Evolutionary conservation across 2,888 invertebrate species (phyloP).

Genomic region (Schizaphis graminum): DNA sequence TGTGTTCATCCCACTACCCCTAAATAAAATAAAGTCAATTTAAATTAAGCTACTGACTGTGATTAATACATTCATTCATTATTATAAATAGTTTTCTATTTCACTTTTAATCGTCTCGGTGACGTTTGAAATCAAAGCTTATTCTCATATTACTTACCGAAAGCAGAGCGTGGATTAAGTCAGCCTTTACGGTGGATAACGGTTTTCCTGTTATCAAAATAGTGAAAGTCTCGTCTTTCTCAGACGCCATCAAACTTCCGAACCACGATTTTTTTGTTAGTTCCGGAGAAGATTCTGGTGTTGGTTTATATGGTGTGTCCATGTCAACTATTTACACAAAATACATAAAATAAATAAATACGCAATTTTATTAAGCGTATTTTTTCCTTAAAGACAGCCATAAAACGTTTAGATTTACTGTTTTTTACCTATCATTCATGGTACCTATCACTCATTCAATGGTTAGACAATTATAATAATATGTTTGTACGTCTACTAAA

Average conservation of each 20-base stretch:
- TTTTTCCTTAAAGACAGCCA: not conserved
- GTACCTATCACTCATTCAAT: not conserved
- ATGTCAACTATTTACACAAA: slow-evolving; percentile 36
- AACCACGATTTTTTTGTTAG: slow-evolving; percentile 99
- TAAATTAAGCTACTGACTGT: not conserved
- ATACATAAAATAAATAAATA: not conserved
- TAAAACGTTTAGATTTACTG: not conserved
- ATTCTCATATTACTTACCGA: slow-evolving; percentile 81
- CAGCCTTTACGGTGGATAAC: slow-evolving; percentile 96
- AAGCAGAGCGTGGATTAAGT: slow-evolving; percentile 97
- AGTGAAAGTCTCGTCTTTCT: slow-evolving; percentile 97
- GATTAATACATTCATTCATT: not conserved
- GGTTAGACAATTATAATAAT: not conserved
- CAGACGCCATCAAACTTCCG: slow-evolving; percentile 96
- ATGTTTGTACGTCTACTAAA: not conserved
- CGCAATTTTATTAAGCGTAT: not conserved
- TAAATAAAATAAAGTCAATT: not conserved
- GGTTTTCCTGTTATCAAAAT: slow-evolving; percentile 97
- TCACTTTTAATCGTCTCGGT: not conserved
- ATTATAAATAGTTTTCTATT: not conserved
- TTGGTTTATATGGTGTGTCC: slow-evolving; percentile 47
- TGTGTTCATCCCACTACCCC: not conserved
- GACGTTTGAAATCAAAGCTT: not conserved
- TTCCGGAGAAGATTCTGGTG: slow-evolving; percentile 94
- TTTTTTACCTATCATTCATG: not conserved